Percentiles rank a stretch among this genome's conserved stretches.
These are phyloP conservation scores for Macrostomum lignano DNA, from an alignment of 1,140 invertebrate species.

Conservation along the genomic window DNA sequence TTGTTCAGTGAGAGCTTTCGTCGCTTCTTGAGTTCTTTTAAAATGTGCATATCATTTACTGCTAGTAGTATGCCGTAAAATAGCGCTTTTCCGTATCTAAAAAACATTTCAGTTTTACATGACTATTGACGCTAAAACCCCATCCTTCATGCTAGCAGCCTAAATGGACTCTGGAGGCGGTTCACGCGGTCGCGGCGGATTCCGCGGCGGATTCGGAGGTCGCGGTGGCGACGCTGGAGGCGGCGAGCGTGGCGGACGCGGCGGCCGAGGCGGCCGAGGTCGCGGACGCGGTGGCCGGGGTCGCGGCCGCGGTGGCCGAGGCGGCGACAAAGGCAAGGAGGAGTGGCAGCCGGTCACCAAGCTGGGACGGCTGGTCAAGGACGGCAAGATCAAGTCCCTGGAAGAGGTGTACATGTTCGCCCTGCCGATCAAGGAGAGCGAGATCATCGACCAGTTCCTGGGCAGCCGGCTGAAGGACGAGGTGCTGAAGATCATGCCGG, in stretches of 20 bases:
- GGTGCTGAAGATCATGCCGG: conserved; percentile 95
- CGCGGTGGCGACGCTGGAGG: too few relatives aligned
- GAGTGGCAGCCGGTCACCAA: conserved; percentile 97
- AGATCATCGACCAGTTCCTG: conserved; percentile 94
- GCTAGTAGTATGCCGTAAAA: too few relatives aligned
- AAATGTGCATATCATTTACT: too few relatives aligned
- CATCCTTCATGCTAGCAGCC: too few relatives aligned
- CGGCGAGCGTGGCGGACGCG: neutral
- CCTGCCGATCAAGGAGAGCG: conserved; percentile 90
- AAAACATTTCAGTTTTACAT: too few relatives aligned
- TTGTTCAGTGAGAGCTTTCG: too few relatives aligned
- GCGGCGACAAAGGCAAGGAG: conserved; percentile 31
- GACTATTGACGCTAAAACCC: too few relatives aligned
- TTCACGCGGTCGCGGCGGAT: too few relatives aligned
- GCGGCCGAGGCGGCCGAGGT: neutral
- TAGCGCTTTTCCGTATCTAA: too few relatives aligned
- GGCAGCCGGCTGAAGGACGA: conserved; percentile 67
- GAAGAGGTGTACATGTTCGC: conserved; percentile 97
- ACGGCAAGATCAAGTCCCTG: conserved; percentile 74
- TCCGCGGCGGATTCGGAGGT: too few relatives aligned
- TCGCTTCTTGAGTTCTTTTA: too few relatives aligned
- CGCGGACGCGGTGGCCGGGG: conserved; percentile 3
- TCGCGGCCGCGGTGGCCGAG: neutral
- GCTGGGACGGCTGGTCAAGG: conserved; percentile 73
- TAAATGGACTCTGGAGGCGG: too few relatives aligned